These are phyloP conservation scores for Colistium nudipinnis DNA, from an alignment of 2,113 vertebrate species.

Conservation along the genomic window DNA sequence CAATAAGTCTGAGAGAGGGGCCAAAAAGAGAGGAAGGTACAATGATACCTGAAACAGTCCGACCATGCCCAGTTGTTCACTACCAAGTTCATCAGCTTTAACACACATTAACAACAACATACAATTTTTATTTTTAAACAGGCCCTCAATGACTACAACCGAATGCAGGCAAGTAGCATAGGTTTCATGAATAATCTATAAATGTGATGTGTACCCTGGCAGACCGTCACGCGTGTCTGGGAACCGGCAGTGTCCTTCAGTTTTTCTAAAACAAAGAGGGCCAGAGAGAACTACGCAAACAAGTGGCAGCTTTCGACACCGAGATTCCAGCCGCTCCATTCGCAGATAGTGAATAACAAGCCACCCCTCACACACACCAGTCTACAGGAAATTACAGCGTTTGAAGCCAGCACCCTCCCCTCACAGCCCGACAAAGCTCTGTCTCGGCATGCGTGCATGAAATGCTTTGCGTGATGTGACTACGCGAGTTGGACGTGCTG, in stretches of 20 bases:
- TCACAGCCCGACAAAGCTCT: background rate
- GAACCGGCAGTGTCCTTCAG: background rate
- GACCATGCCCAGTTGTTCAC: too few relatives aligned
- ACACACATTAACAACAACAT: too few relatives aligned
- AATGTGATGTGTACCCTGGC: background rate
- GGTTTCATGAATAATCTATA: background rate
- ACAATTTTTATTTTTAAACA: background rate
- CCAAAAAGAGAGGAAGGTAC: too few relatives aligned
- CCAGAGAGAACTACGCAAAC: background rate
- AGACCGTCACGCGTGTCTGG: background rate
- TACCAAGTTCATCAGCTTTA: too few relatives aligned
- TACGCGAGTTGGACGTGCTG: background rate
- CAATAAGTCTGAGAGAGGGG: too few relatives aligned
- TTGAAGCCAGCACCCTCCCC: conserved; percentile 20
- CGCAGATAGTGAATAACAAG: conserved; percentile 21
- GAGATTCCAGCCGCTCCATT: background rate
- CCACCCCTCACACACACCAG: background rate
- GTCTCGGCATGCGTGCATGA: background rate
- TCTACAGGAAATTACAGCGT: conserved; percentile 54
- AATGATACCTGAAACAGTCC: too few relatives aligned
- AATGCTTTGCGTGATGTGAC: background rate
- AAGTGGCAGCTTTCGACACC: background rate
- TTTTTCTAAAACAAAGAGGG: background rate
- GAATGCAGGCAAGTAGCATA: background rate
- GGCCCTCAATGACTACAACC: background rate